phyloP scores from a whole-genome alignment of 35 echinoderm and acorn worm species.

The Acanthaster planci region DNA sequence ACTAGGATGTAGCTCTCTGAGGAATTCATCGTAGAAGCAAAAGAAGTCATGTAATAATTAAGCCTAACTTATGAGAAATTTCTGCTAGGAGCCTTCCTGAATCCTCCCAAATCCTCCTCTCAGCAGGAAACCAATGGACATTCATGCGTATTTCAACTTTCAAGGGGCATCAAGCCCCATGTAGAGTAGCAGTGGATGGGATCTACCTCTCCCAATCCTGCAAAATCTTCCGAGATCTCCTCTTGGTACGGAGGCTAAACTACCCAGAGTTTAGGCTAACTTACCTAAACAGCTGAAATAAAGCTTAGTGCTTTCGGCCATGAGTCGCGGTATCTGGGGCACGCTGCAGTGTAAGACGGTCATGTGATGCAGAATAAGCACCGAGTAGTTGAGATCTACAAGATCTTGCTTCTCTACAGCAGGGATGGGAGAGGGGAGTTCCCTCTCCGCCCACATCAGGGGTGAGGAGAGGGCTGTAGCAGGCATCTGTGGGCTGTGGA shows the following conservation, averaged over 20 bases:
- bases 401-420: background rate
- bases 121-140: too few species aligned
- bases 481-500: background rate
- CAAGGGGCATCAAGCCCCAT: too few species aligned
- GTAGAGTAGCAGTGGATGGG: too few species aligned
- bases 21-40: too few species aligned
- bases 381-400: slow-evolving; percentile 60
- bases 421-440: background rate
- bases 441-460: background rate
- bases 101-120: too few species aligned
- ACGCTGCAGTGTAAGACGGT: slow-evolving; percentile 58
- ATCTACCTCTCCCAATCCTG: too few species aligned
- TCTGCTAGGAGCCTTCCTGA: too few species aligned
- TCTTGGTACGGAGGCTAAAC: too few species aligned
- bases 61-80: too few species aligned
- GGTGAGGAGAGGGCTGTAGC: background rate
- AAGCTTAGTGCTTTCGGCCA: slow-evolving; percentile 46
- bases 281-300: slow-evolving; percentile 58
- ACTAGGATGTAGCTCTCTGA: slow-evolving; percentile 59
- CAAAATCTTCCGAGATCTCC: too few species aligned
- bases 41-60: too few species aligned
- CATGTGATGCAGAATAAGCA: slow-evolving; percentile 65
- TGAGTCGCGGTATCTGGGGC: slow-evolving; percentile 39
- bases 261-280: background rate
- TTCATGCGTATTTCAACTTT: too few species aligned